Base-by-base conservation (phyloP, 2,888 invertebrate genomes). In the Plebejus argus region DNA sequence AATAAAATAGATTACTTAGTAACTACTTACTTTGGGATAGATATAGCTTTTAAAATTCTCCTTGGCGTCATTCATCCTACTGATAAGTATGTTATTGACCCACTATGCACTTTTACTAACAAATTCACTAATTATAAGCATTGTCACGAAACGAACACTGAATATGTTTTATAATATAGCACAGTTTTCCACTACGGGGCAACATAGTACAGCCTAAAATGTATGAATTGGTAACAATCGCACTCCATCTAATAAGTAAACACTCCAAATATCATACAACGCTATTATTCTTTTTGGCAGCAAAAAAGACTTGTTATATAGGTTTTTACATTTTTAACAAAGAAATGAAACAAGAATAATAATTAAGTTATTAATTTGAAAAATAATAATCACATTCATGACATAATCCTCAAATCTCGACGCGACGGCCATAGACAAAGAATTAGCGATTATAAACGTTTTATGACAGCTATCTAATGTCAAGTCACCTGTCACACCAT, bases 21-120 rank as follows among this genome's bases (percentile, higher is more conserved):
- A 39, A 23, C 6, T 18, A 77, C 79, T 89, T 86, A 93, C 93
- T 90, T 89, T 84, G 78, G 91, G 87, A 84, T 92, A 92, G 84
- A 95, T 91, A 89, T 95, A 95, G 86, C 95, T 95, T 87, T 92
- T 95, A 87, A 95, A 95, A 87, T 94, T 95, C 83, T 93, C 92
- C 86, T 93, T 94, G 88, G 93, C 94, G 83, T 95, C 95, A 87
- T 94, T 94, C 95, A 95, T 95, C 90, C 88, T 94, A 87, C 85
- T 81, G 76, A 83, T 86, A 84, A 80, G 82, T 84, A 77, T 77
- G 56, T 72, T 18, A 72, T 23, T 90, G 90, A 89, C 89, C 89
- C 89, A 91, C 87, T 91, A 49, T 90, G 84, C 81, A 79, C 81
- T 81, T 79, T 80, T 81, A 80, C 80, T 79, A 76, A 39, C 53